Evolutionary conservation across 2,797 vertebrate genomes (phyloP).

Genomic region (Hephaestus fuliginosus): DNA sequence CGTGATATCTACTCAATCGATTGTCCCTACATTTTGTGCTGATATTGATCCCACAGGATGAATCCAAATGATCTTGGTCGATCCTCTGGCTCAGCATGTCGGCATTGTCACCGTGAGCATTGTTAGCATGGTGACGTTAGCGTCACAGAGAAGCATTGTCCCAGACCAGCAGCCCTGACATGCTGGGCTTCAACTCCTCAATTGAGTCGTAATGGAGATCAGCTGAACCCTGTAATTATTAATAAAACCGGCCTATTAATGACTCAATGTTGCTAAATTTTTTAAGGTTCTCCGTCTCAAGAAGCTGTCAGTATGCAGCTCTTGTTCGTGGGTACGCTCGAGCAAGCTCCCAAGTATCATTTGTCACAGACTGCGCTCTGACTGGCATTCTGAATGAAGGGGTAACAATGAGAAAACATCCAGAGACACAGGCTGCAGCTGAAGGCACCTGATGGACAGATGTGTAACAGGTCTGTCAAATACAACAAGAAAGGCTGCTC

Average conservation of each 20-base stretch:
- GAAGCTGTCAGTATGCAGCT: not conserved
- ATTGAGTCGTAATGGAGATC: not conserved
- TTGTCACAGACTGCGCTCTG: slow-evolving; percentile 19
- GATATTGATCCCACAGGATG: too few species aligned
- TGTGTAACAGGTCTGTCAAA: slow-evolving; percentile 41
- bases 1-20: too few species aligned
- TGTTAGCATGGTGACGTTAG: not conserved
- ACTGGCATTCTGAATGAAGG: slow-evolving; percentile 5
- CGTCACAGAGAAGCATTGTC: not conserved
- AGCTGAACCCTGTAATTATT: not conserved
- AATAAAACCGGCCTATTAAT: not conserved
- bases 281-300: not conserved
- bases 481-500: slow-evolving; percentile 25
- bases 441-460: slow-evolving; percentile 41
- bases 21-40: too few species aligned
- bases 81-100: too few species aligned
- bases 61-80: not conserved
- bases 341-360: not conserved
- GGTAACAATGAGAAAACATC: slow-evolving; percentile 22
- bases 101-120: not conserved
- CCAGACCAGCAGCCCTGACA: not conserved
- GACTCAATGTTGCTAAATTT: not conserved
- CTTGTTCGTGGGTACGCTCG: not conserved
- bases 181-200: not conserved
- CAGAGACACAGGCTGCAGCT: not conserved